phyloP scores from a whole-genome alignment of 1,140 invertebrate species.

The Euglossa dilemma region DNA sequence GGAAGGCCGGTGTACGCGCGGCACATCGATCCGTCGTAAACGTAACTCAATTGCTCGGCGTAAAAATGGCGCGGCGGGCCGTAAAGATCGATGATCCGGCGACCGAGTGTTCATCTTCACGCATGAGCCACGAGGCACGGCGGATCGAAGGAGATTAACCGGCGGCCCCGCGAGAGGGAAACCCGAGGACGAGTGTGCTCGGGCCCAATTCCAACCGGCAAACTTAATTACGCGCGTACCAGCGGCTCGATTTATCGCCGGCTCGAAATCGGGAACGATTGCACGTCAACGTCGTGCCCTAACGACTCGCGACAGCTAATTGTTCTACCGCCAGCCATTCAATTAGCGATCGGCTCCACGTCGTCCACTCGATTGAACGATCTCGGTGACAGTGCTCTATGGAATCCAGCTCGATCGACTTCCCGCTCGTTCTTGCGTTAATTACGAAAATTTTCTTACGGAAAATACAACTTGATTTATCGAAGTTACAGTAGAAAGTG shows the following conservation, averaged over 20 bases:
- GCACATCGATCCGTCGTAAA: slow-evolving; percentile 47
- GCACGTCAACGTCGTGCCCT: slow-evolving; percentile 34
- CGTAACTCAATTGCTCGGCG: slow-evolving; percentile 54
- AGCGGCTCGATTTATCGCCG: slow-evolving; percentile 61
- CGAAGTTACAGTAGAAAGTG: no score
- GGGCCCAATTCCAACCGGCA: slow-evolving; percentile 44
- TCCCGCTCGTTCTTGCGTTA: no score
- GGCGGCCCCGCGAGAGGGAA: slow-evolving; percentile 14
- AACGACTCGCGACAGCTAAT: slow-evolving; percentile 55
- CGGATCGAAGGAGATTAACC: slow-evolving; percentile 66
- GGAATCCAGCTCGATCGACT: neutral
- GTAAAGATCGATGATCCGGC: slow-evolving; percentile 66
- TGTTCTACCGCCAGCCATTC: slow-evolving; percentile 42
- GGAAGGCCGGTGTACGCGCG: slow-evolving; percentile 2
- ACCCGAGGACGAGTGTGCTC: slow-evolving; percentile 22
- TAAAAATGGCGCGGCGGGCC: slow-evolving; percentile 50
- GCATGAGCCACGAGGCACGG: slow-evolving; percentile 53
- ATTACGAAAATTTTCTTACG: no score
- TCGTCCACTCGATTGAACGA: slow-evolving; percentile 39
- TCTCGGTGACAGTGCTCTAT: neutral
- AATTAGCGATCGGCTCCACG: slow-evolving; percentile 40
- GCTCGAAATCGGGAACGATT: slow-evolving; percentile 57
- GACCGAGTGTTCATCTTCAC: slow-evolving; percentile 59
- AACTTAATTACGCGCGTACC: slow-evolving; percentile 63
- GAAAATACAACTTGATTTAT: no score